Conservation (phyloP, 2,888 invertebrate genomes). For the Oscheius sp. region DNA sequence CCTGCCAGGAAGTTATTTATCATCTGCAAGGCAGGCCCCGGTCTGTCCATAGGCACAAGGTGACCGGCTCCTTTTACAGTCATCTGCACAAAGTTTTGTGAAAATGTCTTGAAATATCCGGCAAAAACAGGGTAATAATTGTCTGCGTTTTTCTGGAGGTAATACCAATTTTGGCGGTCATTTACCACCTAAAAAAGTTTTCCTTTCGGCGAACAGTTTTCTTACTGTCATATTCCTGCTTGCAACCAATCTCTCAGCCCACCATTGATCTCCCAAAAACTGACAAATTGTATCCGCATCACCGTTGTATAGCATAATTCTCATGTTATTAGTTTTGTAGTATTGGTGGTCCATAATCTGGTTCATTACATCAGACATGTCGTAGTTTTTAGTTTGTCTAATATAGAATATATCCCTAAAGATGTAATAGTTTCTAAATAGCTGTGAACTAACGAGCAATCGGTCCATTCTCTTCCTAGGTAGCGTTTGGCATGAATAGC, state of each 20-base stretch:
- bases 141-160: conserved; percentile 31
- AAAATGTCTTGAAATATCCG: conserved; percentile 49
- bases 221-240: conserved; percentile 38
- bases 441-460: conserved; percentile 26
- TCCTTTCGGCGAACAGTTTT: background rate
- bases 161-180: conserved; percentile 47
- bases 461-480: conserved; percentile 12
- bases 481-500: conserved; percentile 48
- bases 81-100: conserved; percentile 46
- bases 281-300: conserved; percentile 58
- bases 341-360: conserved; percentile 42
- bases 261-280: conserved; percentile 58
- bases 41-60: conserved; percentile 58
- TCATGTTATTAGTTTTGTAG: conserved; percentile 44
- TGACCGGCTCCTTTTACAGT: conserved; percentile 59
- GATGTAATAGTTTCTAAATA: background rate
- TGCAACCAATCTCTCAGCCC: conserved; percentile 45
- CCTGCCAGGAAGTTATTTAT: conserved; percentile 58
- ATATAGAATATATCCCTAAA: conserved; percentile 35
- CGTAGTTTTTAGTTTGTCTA: conserved; percentile 53
- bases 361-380: conserved; percentile 52
- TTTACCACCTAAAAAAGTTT: background rate
- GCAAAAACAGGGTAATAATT: conserved; percentile 38
- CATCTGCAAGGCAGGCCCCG: conserved; percentile 65
- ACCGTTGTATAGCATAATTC: conserved; percentile 58